Evolutionary conservation across 2,113 vertebrate species (phyloP).

Genomic region (Hydrochoerus hydrochaeris): DNA sequence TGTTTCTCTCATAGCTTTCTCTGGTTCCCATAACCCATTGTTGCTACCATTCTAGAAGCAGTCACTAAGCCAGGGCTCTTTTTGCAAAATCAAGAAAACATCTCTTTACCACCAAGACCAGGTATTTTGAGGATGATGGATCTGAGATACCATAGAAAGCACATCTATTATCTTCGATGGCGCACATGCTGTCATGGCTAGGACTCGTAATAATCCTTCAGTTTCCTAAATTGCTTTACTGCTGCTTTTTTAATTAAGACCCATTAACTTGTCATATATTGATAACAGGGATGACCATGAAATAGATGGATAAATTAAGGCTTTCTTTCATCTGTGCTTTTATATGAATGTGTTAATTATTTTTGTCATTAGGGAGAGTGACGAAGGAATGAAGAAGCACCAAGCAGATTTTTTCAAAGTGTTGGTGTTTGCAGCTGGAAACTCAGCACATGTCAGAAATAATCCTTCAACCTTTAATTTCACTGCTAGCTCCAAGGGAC

Average conservation of each 20-base stretch:
- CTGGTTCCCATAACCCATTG: not conserved
- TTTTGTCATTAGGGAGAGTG: constrained; percentile 64
- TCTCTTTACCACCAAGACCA: constrained; percentile 40
- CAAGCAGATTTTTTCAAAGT: not conserved
- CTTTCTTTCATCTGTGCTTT: constrained; percentile 17
- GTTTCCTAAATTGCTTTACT: constrained; percentile 82
- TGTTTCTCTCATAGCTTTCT: not conserved
- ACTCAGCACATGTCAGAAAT: fast-evolving
- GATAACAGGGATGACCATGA: constrained; percentile 80
- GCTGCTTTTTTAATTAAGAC: constrained; percentile 83
- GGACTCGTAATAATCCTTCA: constrained; percentile 71
- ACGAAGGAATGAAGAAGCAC: not conserved
- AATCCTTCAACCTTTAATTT: not conserved
- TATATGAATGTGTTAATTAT: constrained; percentile 55
- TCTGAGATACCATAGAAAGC: constrained; percentile 65
- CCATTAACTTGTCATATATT: constrained; percentile 80
- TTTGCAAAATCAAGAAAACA: not conserved
- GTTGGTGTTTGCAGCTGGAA: not conserved
- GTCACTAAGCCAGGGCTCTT: not conserved
- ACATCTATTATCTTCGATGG: constrained; percentile 57
- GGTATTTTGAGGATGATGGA: constrained; percentile 67
- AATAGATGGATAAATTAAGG: constrained; percentile 74
- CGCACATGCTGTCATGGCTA: constrained; percentile 49
- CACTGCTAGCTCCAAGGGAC: not conserved
- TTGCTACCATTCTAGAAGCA: not conserved